A percentile compares a stretch with the other conserved stretches of the same genome.
Evolutionary conservation across 2,113 vertebrate species (phyloP).

Genomic region (Callipepla californica): DNA sequence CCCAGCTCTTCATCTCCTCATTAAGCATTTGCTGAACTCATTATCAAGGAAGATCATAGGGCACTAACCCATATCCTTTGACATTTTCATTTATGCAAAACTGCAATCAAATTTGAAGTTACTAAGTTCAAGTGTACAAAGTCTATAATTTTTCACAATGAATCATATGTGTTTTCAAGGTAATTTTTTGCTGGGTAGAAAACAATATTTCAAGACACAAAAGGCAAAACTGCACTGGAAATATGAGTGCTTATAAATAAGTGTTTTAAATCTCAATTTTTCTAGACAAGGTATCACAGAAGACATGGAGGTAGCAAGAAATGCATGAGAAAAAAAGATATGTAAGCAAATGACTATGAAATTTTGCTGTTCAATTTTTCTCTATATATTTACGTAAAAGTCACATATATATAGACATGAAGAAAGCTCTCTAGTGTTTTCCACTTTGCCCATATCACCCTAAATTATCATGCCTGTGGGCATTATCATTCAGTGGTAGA

Average conservation of each 20-base stretch:
- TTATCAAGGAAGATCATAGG: background rate
- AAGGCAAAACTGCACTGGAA: background rate
- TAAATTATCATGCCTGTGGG: background rate
- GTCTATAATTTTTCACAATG: background rate
- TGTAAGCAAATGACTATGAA: background rate
- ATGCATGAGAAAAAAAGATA: background rate
- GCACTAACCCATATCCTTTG: background rate
- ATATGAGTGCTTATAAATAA: background rate
- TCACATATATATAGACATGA: background rate
- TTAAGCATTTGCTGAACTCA: conserved; percentile 65
- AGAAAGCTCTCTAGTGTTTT: background rate
- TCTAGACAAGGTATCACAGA: background rate
- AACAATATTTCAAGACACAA: background rate
- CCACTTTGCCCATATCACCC: background rate
- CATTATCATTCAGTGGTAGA: background rate
- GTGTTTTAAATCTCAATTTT: background rate
- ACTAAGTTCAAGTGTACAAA: background rate
- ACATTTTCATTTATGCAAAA: background rate
- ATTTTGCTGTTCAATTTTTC: background rate
- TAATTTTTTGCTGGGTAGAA: background rate
- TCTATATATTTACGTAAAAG: background rate
- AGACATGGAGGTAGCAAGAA: background rate
- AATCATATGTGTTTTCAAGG: background rate
- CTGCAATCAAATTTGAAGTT: background rate
- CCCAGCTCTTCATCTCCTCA: conserved; percentile 51